Evolutionary conservation across 2,113 vertebrate species (phyloP), one percentile per base, ranked within the genome.

Genomic region (Chlorodrepanis virens): DNA sequence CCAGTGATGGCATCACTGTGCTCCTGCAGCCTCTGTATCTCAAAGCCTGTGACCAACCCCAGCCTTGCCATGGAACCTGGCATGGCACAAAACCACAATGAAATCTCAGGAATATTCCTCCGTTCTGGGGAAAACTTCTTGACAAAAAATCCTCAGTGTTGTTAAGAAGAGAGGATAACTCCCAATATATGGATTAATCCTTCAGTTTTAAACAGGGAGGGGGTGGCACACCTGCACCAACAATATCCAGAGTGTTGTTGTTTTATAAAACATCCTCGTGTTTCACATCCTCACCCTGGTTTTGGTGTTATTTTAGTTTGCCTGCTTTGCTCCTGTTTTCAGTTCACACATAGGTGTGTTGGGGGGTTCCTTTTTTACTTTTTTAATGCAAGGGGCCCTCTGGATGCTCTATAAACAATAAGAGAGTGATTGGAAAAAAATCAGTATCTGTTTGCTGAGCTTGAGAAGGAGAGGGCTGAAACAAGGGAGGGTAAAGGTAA

Each of bases 211-310:
- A n/a, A 39, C 27, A 39, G 0, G 5, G 31, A 25, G 22, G 12
- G 12, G 5, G 24, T 37, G 53, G 11, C 9, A 5, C 10, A 40
- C 3, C 18, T 44, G 8, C 14, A 8, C 13, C 10, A 33, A n/a
- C 13, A 37, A 21, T 5, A 44, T 1, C 15, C 20, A 20, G 2
- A 20, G 2, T 6, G 17, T 0, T n/a, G 2, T 9, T 63, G 4
- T 77, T 80, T 61, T 31, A n/a, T 44, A 9, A 68, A 85, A 27
- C 1, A 8, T 6, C 15, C 9, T 50, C 10, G 0, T 56, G 11
- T 56, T 74, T 87, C 10, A 33, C 45, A 9, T 10, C 4, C 3
- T 24, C 10, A 4, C 12, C 14, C 11, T 16, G 19, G 4, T 50
- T 60, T 27, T 20, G 4, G 20, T 33, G 18, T 61, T 39, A 12